Base-by-base conservation (phyloP, 1,140 invertebrate species). In the Anoplophora glabripennis region DNA sequence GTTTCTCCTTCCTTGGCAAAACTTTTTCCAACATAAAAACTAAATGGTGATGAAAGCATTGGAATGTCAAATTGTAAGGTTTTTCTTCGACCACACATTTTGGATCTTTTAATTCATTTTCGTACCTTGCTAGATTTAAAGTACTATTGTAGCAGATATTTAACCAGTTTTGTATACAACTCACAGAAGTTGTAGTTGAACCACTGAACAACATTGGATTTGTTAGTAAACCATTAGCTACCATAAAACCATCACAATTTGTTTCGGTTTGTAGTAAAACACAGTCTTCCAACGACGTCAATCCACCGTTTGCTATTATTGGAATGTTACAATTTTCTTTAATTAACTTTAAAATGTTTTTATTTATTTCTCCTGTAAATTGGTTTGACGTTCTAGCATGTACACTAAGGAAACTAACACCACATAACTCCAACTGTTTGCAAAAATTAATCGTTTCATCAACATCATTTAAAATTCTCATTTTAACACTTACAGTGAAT, bases 401-500 rank as follows among this genome's bases (percentile, higher is more conserved):
- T 12, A 98, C 80, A 10, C 92, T 90, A 41, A 98, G 77, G 78
- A 93, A 98, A 36, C 89, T 89, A 17, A 87, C 86, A 7, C 94
- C 94, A 74, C 89, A 86, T 42, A 86, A 83, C 75, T 98, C 93
- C 35, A 94, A 74, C 68, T 86, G 84, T 64, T 84, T 83, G 70
- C 92, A 94, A 53, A 92, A 72, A 59, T 90, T 82, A 18, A 93
- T 77, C 7, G 86, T 90, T 75, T 79, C 75, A 18, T 73, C 76
- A 18, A 54, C 52, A 80, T 55, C 74, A 73, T 82, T 81, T 8
- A 85, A 68, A 49, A 98, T 79, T 66, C 96, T 84, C 68, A 97
- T 93, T 81, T 99, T 99, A 0, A 94, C 86, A 38, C 95, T 98
- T 2, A 97, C 83, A 54, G 90, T 89, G 69, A 95, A 97, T 42